Base-by-base conservation (phyloP, 2,888 invertebrate species). In the Acanthopleura granulata region DNA sequence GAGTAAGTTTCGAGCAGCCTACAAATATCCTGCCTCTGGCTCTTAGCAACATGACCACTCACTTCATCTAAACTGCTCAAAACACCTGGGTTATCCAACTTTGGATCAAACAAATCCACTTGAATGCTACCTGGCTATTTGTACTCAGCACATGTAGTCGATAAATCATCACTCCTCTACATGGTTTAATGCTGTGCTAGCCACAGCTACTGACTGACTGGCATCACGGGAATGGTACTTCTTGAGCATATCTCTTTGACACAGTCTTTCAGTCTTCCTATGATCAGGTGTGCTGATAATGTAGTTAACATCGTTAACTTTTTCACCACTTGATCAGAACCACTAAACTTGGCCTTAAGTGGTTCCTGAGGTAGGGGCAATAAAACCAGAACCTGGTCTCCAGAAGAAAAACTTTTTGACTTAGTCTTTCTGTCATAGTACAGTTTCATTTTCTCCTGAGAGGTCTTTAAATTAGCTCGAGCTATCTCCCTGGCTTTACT, bases 231-330 rank as follows among this genome's bases (percentile, higher is more conserved):
- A 74, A 74, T 62, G 0, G 61, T 79, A 80, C 50, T 51, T 29
- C 62, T 80, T 78, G 11, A 78, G 22, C 79, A 80, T 77, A 69
- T 82, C 79, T 15, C 79, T 57, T 72, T 81, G 81, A 76, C 76
- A 78, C 15, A 80, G 25, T 51, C 73, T 57, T 27, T 51, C 75
- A n/a, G n/a, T n/a, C n/a, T n/a, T n/a, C n/a, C n/a, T n/a, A n/a
- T 75, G 71, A 72, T 72, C 77, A 66, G 78, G 79, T 27, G 81
- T 81, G 11, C n/a, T n/a, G 29, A 76, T 71, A 15, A 75, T 27
- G 50, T 73, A 73, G 30, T 75, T 74, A n/a, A 75, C 30, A 27
- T 73, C 73, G 69, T 40, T 40, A 30, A 69, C 25, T 25, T 73
- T 66, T 15, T 18, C 1, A 49, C 57, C 16, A 75, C 29, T 9